Conservation (phyloP, 2,113 vertebrate species). For the Eira barbara region DNA sequence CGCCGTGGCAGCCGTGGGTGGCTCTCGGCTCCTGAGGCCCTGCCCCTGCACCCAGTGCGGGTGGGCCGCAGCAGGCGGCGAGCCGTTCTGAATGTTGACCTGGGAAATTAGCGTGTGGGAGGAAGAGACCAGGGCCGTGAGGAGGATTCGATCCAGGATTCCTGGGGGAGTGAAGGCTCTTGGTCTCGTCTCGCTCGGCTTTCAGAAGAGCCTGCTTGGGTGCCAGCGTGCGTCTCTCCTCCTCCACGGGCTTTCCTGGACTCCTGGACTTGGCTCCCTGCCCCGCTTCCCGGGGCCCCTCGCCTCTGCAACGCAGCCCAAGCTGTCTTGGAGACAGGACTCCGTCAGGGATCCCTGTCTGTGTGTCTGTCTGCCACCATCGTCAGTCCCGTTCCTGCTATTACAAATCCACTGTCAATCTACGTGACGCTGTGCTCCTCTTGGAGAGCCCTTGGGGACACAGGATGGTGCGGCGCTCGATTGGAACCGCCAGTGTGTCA, state of each 20-base stretch:
- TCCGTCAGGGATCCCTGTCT: not conserved
- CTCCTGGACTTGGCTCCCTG: not conserved
- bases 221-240: accelerated
- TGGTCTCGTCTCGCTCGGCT: not conserved
- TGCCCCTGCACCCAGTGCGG: not conserved
- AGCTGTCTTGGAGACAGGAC: not conserved
- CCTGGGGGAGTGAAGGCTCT: not conserved
- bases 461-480: accelerated
- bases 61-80: accelerated
- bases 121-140: not conserved
- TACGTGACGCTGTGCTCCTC: not conserved
- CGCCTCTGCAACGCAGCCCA: accelerated
- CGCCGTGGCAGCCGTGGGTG: not conserved
- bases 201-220: not conserved
- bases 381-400: accelerated
- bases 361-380: not conserved
- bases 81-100: not conserved
- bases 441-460: accelerated
- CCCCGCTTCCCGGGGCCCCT: not conserved
- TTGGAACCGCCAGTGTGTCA: accelerated
- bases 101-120: accelerated
- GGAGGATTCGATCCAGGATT: accelerated
- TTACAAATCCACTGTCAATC: accelerated
- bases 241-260: not conserved
- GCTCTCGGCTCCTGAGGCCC: not conserved